A percentile compares a stretch with the other conserved stretches of the same genome.
Conservation (phyloP, 2,888 invertebrate species). For the Cerceris ruficornis region DNA sequence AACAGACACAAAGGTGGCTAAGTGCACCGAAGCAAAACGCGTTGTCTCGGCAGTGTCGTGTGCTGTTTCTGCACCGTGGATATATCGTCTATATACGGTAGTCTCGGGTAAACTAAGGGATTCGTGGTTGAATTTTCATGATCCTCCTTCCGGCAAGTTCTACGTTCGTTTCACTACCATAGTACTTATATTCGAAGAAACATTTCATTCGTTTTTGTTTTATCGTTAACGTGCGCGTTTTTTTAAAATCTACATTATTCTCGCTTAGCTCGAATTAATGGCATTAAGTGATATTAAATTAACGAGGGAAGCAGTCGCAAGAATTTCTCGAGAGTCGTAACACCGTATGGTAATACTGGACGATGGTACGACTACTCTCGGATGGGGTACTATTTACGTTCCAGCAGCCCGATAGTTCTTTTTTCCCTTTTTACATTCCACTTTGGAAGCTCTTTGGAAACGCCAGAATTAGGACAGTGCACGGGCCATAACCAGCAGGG, state of each 20-base stretch:
- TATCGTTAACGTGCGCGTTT: no score
- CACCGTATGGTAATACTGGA: neutral
- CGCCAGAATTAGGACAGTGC: constrained; percentile 57
- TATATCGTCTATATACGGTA: constrained; percentile 6
- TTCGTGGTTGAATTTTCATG: no score
- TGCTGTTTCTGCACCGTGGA: neutral
- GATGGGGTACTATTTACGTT: constrained; percentile 15
- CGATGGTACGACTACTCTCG: neutral
- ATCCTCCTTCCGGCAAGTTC: no score
- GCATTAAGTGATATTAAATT: no score
- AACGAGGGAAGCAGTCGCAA: no score
- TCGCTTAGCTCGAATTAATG: no score
- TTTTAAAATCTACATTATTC: no score
- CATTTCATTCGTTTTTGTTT: no score
- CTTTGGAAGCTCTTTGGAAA: constrained; percentile 27
- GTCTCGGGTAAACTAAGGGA: no score
- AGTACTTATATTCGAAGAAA: no score
- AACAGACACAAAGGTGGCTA: constrained; percentile 70
- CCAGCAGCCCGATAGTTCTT: constrained; percentile 26
- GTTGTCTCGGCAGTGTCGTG: constrained; percentile 45
- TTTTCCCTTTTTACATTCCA: constrained; percentile 33
- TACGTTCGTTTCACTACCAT: no score
- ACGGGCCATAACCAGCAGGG: constrained; percentile 49
- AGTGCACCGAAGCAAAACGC: constrained; percentile 70
- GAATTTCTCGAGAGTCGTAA: no score